Base-by-base conservation (phyloP, 2,888 invertebrate genomes). In the Pycnomerus fuliginosus region DNA sequence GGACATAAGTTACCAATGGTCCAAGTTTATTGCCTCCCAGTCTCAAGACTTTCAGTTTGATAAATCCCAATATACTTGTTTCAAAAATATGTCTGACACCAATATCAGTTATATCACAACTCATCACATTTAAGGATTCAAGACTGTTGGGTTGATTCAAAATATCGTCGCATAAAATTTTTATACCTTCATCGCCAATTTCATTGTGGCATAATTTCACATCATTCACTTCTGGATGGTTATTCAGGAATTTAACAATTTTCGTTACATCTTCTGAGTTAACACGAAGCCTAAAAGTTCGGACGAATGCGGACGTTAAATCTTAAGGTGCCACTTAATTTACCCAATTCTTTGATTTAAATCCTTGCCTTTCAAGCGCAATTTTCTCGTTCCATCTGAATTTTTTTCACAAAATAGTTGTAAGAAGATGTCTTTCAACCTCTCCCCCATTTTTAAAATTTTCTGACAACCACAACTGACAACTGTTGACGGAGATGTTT, bases 21-120 rank as follows among this genome's bases (percentile, higher is more conserved):
- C 80, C 80, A 15, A 83, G 67, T 59, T 78, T 74, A 55, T 83
- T 83, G 0, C 82, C 82, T 50, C 76, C 80, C 1, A 84, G 41
- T 54, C 79, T 66, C 1, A 83, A 61, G 44, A 74, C 75, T 55
- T 72, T 73, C 1, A 84, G 55, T 13, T 70, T 73, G 1, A 83
- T n/a, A 46, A 25, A 65, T 40, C 23, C 14, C n/a, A n/a, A n/a
- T n/a, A n/a, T n/a, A 11, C 11, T 25, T 7, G 53, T 28, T 16
- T 50, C 27, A 12, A 53, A 56, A 37, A 74, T 44, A 22, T 59
- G 47, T 13, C 53, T 32, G 3, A 79, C 67, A 1, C 80, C 79
- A 16, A 56, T 47, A 2, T 70, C 69, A 0, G 72, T 70, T 23
- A 84, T 62, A 30, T 78, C 65, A 50, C 83, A 83, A 38, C 78